Evolutionary conservation across 2,113 vertebrate genomes (phyloP), one percentile per base, ranked within the genome.

Genomic region (Dromas ardeola): DNA sequence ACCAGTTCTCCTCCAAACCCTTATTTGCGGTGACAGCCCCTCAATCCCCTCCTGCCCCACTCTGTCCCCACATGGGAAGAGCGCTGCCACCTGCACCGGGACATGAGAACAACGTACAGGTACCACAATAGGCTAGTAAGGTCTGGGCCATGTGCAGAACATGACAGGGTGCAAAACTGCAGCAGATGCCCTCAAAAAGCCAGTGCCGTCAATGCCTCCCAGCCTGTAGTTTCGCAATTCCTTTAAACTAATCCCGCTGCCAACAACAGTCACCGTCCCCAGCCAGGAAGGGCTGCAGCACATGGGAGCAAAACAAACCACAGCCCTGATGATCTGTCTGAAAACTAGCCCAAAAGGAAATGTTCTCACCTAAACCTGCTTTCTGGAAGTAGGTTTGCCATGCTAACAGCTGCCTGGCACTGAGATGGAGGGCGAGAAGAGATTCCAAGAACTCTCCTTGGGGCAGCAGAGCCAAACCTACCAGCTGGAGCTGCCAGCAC

Each of bases 101-200:
- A 69, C 74, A 74, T 0, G 0, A 52, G 36, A 56, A 26, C 7
- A 16, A 26, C 22, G 45, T 42, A 32, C 0, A 1, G 76, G 30
- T 5, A 1, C 63, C 27, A 63, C 2, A 7, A 65, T 43, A 77
- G 40, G 76, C 17, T 27, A 69, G 62, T 0, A 0, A 86, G 62
- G 32, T 56, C 71, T 65, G 50, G 22, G 49, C 38, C 49, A n/a
- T 2, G 1, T 8, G 22, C 43, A 72, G 16, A 27, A 25, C n/a
- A 56, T 32, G 38, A 26, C 1, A 58, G 20, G 14, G 30, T 40
- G 47, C n/a, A 71, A 62, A 91, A 15, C 32, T 23, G 40, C 25
- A 40, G 21, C 34, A 58, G 69, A 38, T 38, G 40, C 6, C 25
- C 69, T 29, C 29, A 22, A 50, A 74, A 84, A 74, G 17, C 30